A percentile compares a stretch with the other conserved stretches of the same genome.
These are phyloP conservation scores for Aurelia aurita complex sp. Pacific DNA, from an alignment of 30 jellyfish, hydroid and myxozoan species.

Conservation along the genomic window DNA sequence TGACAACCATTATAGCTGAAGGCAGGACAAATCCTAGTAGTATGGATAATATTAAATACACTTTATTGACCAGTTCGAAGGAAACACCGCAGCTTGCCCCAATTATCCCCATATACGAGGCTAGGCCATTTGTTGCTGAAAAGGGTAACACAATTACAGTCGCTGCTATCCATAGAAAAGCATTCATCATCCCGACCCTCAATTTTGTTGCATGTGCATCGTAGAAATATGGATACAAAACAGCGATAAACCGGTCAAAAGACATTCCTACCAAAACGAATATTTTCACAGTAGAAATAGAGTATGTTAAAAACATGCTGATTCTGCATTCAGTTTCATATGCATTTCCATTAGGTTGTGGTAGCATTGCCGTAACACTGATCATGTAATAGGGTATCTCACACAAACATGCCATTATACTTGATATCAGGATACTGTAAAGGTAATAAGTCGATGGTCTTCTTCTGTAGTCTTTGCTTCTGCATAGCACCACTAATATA, in stretches of 20 bases:
- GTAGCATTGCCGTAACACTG: constrained; percentile 9
- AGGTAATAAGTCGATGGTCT: constrained; percentile 37
- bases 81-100: constrained; percentile 42
- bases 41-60: neutral
- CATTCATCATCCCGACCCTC: neutral
- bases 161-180: constrained; percentile 15
- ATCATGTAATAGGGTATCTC: constrained; percentile 37
- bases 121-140: constrained; percentile 19
- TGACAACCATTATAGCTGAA: neutral
- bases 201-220: constrained; percentile 7
- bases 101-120: constrained; percentile 8
- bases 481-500: constrained; percentile 5
- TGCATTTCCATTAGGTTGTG: constrained; percentile 8
- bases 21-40: constrained; percentile 8
- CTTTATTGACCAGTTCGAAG: constrained; percentile 3
- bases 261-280: constrained; percentile 27
- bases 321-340: constrained; percentile 19
- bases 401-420: constrained; percentile 30
- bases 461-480: constrained; percentile 15
- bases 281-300: constrained; percentile 24
- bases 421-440: constrained; percentile 20
- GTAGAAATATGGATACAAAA: constrained; percentile 31
- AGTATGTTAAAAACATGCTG: constrained; percentile 12
- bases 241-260: constrained; percentile 34
- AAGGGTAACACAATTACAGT: neutral